These are phyloP conservation scores for Drosophila maculinotata DNA, from an alignment of 2,888 invertebrate genomes.

Conservation along the genomic window DNA sequence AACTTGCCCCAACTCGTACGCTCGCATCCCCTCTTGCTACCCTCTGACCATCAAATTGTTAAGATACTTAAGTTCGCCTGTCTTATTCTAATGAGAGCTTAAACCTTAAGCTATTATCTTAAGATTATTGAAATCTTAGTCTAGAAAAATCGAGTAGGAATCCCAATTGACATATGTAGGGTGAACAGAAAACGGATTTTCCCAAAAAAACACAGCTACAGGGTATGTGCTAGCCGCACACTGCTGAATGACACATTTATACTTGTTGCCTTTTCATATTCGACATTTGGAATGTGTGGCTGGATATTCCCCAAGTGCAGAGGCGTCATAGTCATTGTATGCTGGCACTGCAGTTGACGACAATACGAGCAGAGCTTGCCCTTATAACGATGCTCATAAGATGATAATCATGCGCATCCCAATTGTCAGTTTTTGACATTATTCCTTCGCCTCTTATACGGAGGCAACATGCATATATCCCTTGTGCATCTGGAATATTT, in stretches of 20 bases:
- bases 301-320: not conserved
- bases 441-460: conserved; percentile 7
- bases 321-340: conserved; percentile 1
- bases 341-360: conserved; percentile 19
- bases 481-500: not conserved
- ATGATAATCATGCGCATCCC: conserved; percentile 33
- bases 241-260: not conserved
- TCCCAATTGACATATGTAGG: too few species aligned
- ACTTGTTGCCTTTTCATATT: not conserved
- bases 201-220: too few species aligned
- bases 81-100: too few species aligned
- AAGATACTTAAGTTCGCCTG: too few species aligned
- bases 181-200: too few species aligned
- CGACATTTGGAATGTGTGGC: not conserved
- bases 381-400: conserved; percentile 36
- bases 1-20: conserved; percentile 7
- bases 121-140: too few species aligned
- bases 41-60: too few species aligned
- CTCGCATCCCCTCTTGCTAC: not conserved
- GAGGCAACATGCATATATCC: too few species aligned
- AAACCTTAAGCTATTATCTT: too few species aligned
- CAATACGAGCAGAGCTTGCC: conserved; percentile 5
- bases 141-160: not conserved
- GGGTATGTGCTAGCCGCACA: conserved; percentile 1
- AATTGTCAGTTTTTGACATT: conserved; percentile 10